Base-by-base conservation (phyloP, 2,888 invertebrate species). In the Conops quadrifasciatus region DNA sequence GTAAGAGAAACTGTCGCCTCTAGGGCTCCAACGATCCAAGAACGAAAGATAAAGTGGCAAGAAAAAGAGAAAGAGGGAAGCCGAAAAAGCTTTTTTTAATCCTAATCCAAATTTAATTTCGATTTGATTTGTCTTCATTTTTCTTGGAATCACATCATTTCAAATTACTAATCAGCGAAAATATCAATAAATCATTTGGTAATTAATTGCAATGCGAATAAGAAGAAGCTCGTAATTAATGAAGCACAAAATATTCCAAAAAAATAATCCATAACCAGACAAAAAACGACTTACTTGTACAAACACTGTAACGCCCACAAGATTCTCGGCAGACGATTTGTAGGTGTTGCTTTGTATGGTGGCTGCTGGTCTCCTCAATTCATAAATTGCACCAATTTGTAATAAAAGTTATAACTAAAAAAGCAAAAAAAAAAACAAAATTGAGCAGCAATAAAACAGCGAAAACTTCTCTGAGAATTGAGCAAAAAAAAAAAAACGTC, bases 291-390 rank as follows among this genome's bases (percentile, higher is more conserved):
- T 26, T 2, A 56, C 16, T 2, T 56, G 19, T 56, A 15, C 13
- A 56, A 56, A 26, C 56, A 16, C 13, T 24, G n/a, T 56, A 26
- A 26, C 56, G 56, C 56, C 28, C 28, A 56, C 28, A 3, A 26
- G 56, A 26, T 26, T 56, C 19, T 19, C 62, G 21, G 11, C n/a
- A 30, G 43, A 36, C 62, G 30, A 62, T n/a, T 62, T 62, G 62
- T 36, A 62, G 62, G 62, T 62, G 62, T 43, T 62, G 62, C 62
- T 60, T 60, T n/a, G 30, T 60, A 36, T 36, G 5, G 4, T 49
- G 15, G 36, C 36, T 36, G 36, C 49, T 19, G 16, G 49, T 49
- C n/a, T 49, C 5, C 1, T 49, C n/a, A 49, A 49, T 49, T 49
- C 49, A 49, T 49, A 49, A 49, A 49, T 49, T 49, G 49, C 19